Conservation (phyloP, 2,113 vertebrate genomes). For the Myotis brandtii region DNA sequence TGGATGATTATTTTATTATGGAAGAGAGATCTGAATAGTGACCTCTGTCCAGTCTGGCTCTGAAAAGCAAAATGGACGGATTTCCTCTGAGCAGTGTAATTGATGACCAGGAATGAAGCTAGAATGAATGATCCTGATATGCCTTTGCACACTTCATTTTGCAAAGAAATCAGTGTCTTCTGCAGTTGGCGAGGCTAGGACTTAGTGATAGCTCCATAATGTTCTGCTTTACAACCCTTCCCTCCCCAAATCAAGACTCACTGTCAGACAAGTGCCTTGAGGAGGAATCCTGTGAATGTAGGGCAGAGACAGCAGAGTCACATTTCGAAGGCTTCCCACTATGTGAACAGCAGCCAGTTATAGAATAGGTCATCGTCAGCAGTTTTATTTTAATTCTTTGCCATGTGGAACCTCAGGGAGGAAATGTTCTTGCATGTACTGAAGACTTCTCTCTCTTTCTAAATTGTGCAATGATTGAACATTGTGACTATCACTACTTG, state of each 20-base stretch:
- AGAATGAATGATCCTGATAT: conserved; percentile 51
- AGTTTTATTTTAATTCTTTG: conserved; percentile 58
- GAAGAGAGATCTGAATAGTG: conserved; percentile 54
- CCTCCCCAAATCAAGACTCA: background rate
- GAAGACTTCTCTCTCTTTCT: background rate
- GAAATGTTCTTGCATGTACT: background rate
- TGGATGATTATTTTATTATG: conserved; percentile 74
- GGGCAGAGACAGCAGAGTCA: background rate
- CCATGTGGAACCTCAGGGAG: conserved; percentile 33
- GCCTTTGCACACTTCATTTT: conserved; percentile 46
- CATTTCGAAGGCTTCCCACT: conserved; percentile 4
- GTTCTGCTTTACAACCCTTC: background rate
- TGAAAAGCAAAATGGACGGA: conserved; percentile 62
- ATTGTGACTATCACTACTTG: background rate
- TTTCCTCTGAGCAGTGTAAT: conserved; percentile 69
- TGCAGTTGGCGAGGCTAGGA: background rate
- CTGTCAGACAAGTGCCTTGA: conserved; percentile 50
- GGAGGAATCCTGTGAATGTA: conserved; percentile 10
- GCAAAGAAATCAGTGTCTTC: background rate
- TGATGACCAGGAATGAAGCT: conserved; percentile 68
- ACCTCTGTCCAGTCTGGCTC: conserved; percentile 56
- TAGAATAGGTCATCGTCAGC: conserved; percentile 8
- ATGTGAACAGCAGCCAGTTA: background rate
- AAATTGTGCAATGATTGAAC: conserved; percentile 29
- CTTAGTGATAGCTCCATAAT: background rate